phyloP scores from a whole-genome alignment of 2,888 invertebrate genomes.

The Clivina fossor region DNA sequence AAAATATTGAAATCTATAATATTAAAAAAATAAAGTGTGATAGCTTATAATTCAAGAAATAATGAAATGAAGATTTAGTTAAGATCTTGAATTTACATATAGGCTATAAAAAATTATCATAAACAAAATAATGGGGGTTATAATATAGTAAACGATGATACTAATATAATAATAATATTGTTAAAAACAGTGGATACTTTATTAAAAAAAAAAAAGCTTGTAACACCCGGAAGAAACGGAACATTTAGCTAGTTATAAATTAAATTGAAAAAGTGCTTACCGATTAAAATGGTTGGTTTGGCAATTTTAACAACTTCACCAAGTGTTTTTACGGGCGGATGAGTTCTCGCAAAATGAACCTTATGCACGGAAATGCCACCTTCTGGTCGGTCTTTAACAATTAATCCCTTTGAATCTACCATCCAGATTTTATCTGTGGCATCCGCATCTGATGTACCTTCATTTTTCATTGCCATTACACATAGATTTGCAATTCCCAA shows the following conservation, averaged over 20 bases:
- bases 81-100: no score
- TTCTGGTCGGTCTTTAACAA: slow-evolving; percentile 83
- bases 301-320: slow-evolving; percentile 77
- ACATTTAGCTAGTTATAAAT: neutral
- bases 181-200: no score
- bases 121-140: no score
- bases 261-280: slow-evolving; percentile 49
- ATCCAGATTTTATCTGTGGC: slow-evolving; percentile 87
- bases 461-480: slow-evolving; percentile 88
- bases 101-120: no score
- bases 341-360: slow-evolving; percentile 76
- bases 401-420: slow-evolving; percentile 94
- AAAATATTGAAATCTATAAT: no score
- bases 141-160: no score
- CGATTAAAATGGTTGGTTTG: slow-evolving; percentile 90
- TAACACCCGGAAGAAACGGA: no score
- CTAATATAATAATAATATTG: no score
- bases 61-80: no score
- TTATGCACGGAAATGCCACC: slow-evolving; percentile 83
- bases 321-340: slow-evolving; percentile 74
- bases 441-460: slow-evolving; percentile 73
- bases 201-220: no score
- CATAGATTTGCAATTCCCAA: slow-evolving; percentile 92
- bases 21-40: no score
- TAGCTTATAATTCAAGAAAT: no score